Percentiles rank a stretch among this genome's conserved stretches.
phyloP scores from a whole-genome alignment of 2,113 vertebrate genomes.

The Chloebia gouldiae region DNA sequence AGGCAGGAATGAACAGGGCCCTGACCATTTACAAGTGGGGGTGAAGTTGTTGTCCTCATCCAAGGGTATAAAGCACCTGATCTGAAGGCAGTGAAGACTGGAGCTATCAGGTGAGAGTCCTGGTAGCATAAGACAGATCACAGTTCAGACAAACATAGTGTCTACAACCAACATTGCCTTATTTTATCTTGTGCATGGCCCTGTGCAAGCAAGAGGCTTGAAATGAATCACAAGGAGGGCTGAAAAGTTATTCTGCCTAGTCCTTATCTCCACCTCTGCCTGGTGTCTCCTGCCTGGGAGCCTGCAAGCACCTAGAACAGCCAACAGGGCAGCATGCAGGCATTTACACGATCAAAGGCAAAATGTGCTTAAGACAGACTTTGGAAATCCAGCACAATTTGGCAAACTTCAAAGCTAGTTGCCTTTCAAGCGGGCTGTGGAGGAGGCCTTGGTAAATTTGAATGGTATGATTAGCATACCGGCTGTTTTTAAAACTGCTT shows the following conservation, averaged over 20 bases:
- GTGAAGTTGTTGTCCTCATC: neutral
- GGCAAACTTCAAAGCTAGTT: conserved; percentile 52
- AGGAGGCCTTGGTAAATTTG: conserved; percentile 66
- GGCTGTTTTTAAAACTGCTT: conserved; percentile 65
- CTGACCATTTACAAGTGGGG: neutral
- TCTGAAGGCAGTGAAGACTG: neutral
- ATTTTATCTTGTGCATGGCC: neutral
- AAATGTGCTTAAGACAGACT: conserved; percentile 54
- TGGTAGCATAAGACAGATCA: neutral
- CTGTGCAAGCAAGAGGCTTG: neutral
- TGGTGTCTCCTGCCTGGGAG: neutral
- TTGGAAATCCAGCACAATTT: conserved; percentile 51
- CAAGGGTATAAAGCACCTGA: neutral
- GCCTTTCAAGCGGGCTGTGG: conserved; percentile 57
- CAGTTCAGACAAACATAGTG: neutral
- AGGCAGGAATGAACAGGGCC: neutral
- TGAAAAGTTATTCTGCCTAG: neutral
- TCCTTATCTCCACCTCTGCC: neutral
- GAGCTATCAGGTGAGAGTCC: neutral
- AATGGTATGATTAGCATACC: conserved; percentile 62
- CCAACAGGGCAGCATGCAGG: conserved; percentile 4
- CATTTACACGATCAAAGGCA: conserved; percentile 4
- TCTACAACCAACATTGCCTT: neutral
- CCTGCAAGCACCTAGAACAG: neutral
- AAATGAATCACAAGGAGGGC: neutral